Evolutionary conservation across 2,113 vertebrate species (phyloP).

Genomic region (Benitochromis conjunctus): DNA sequence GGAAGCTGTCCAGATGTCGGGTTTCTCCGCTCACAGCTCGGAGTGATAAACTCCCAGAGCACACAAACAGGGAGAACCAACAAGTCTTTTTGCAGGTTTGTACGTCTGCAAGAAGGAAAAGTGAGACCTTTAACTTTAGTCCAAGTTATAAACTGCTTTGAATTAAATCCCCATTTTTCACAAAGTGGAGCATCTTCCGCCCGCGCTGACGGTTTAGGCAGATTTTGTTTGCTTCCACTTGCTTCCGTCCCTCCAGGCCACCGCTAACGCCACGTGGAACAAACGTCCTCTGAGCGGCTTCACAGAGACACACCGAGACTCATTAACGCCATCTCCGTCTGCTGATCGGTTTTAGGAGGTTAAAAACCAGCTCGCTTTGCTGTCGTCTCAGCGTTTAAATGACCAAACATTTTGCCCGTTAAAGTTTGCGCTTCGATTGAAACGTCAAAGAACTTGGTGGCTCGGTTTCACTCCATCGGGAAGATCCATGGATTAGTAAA

Average conservation of each 20-base stretch:
- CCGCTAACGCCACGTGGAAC: not conserved
- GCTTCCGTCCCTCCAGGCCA: not conserved
- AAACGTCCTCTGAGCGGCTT: not conserved
- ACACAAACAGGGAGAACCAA: not conserved
- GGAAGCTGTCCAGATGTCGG: not conserved
- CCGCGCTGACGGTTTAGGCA: not conserved
- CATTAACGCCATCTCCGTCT: not conserved
- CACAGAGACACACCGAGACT: not conserved
- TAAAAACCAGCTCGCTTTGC: rapidly evolving
- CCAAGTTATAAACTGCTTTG: not conserved
- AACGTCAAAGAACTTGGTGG: not conserved
- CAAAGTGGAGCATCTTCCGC: not conserved
- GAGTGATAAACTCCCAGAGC: not conserved
- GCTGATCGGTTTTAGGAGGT: not conserved
- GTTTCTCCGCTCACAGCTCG: rapidly evolving
- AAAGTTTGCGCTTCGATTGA: not conserved
- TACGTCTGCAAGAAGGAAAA: not conserved
- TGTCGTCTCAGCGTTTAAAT: not conserved
- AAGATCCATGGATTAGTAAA: not conserved
- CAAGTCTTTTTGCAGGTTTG: not conserved
- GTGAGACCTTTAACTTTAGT: not conserved
- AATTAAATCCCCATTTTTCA: not conserved
- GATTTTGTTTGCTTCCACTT: not conserved
- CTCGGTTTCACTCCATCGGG: rapidly evolving
- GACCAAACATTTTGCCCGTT: rapidly evolving